phyloP scores from a whole-genome alignment of 2,888 invertebrate species.

The Protophormia terraenovae region DNA sequence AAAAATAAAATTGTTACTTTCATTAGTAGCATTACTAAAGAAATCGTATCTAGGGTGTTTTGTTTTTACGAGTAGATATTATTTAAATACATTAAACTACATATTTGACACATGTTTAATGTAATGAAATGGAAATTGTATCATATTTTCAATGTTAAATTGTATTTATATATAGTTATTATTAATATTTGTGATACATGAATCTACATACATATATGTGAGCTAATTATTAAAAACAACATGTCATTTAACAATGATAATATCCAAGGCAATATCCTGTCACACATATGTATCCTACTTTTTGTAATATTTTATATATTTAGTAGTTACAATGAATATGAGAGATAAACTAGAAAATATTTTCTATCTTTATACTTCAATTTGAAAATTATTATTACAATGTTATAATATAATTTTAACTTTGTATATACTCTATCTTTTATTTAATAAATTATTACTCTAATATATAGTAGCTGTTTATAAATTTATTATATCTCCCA shows the following conservation, averaged over 20 bases:
- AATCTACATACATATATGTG: background rate
- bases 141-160: background rate
- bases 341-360: no score
- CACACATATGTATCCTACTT: no score
- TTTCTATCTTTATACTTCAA: no score
- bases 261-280: no score
- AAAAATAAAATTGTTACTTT: slow-evolving; percentile 21
- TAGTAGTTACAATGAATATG: no score
- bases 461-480: background rate
- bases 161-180: background rate
- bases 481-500: background rate
- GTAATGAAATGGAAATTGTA: slow-evolving; percentile 15
- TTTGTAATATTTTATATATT: no score
- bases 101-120: background rate
- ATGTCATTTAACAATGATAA: no score
- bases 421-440: no score
- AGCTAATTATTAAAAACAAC: background rate
- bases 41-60: background rate
- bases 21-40: background rate
- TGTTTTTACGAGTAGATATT: background rate
- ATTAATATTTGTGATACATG: background rate
- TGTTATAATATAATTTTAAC: no score
- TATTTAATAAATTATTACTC: background rate
- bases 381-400: no score
- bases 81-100: background rate